Percentiles rank a stretch among this genome's conserved stretches.
Conservation (phyloP, 2,888 invertebrate genomes). For the Ashinkailepas kermadecensis region DNA sequence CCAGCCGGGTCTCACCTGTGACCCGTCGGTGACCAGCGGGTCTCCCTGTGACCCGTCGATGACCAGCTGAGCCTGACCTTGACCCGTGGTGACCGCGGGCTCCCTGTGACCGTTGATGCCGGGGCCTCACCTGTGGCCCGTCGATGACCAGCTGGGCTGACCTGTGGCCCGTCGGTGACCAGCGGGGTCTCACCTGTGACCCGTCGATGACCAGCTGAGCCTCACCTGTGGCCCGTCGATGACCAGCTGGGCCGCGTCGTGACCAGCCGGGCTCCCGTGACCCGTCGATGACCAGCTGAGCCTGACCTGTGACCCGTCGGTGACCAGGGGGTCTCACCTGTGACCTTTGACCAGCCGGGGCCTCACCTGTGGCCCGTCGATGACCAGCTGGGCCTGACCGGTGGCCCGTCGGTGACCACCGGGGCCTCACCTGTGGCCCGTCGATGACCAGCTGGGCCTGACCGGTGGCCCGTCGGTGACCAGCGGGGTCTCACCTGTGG, state of each 20-base stretch:
- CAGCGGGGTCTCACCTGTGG: slow-evolving; percentile 24
- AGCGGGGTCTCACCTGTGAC: background rate
- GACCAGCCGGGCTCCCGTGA: no score
- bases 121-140: slow-evolving; percentile 24
- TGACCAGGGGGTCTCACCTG: background rate
- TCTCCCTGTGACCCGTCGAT: background rate
- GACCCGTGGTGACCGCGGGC: no score
- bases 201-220: background rate
- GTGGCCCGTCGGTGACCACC: background rate
- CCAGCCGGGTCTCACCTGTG: background rate
- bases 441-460: background rate
- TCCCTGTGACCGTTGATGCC: no score
- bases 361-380: slow-evolving; percentile 20
- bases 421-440: slow-evolving; percentile 23
- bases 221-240: slow-evolving; percentile 21
- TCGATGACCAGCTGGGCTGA: slow-evolving; percentile 29
- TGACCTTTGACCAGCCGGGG: background rate
- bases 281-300: background rate
- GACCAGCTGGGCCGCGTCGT: background rate
- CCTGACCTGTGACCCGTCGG: background rate
- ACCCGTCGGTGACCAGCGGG: background rate
- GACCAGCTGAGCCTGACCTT: background rate
- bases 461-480: background rate
- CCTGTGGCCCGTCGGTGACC: background rate
- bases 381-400: background rate